A percentile compares a stretch with the other conserved stretches of the same genome.
Evolutionary conservation across 1,140 invertebrate species (phyloP).

Genomic region (Diuraphis noxia): DNA sequence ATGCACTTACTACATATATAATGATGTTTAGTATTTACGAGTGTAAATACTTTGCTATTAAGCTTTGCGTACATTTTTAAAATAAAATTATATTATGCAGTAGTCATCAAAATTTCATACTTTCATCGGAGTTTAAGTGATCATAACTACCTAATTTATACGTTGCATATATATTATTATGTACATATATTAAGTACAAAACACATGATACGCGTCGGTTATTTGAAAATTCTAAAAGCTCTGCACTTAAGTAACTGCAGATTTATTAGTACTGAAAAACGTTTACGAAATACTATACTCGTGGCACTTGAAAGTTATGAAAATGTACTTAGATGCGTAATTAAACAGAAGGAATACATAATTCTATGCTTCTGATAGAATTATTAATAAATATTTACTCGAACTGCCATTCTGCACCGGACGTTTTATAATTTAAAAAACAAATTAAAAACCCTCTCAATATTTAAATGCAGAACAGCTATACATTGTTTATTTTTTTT

Average conservation of each 20-base stretch:
- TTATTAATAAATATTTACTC: not conserved
- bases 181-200: no score
- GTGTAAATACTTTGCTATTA: no score
- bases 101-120: not conserved
- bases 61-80: not conserved
- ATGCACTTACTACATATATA: no score
- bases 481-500: not conserved
- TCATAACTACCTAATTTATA: not conserved
- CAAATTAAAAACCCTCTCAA: not conserved
- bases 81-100: not conserved
- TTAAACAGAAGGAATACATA: conserved; percentile 5
- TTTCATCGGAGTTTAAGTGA: not conserved
- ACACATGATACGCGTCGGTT: not conserved
- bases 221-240: not conserved
- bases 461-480: not conserved
- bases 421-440: not conserved
- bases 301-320: not conserved
- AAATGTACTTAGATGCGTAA: not conserved
- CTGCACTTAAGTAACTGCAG: not conserved
- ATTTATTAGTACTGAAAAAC: not conserved
- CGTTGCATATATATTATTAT: not conserved
- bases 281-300: not conserved
- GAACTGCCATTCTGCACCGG: not conserved
- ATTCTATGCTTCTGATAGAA: not conserved
- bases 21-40: no score